Evolutionary conservation across 2,888 invertebrate species (phyloP).

Genomic region (Campoletis raptor): DNA sequence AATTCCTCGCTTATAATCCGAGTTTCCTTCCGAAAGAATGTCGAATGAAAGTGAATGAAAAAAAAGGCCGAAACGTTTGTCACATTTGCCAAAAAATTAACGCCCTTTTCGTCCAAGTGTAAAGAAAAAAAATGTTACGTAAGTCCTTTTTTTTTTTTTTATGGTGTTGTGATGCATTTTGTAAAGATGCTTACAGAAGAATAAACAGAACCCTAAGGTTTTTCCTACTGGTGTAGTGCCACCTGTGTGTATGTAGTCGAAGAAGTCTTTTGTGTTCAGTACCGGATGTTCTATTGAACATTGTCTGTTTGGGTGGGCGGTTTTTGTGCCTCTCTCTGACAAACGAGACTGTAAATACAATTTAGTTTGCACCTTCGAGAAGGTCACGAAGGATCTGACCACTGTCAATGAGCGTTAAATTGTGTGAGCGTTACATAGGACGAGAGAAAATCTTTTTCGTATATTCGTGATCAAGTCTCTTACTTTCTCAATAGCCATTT

Average conservation of each 20-base stretch:
- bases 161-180: not conserved
- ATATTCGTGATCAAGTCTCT: not conserved
- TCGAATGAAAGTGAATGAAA: not conserved
- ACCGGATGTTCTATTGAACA: conserved; percentile 80
- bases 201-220: conserved; percentile 51
- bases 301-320: conserved; percentile 78
- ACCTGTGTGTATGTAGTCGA: conserved; percentile 49
- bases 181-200: conserved; percentile 10
- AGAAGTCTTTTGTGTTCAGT: conserved; percentile 3
- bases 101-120: conserved; percentile 13
- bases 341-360: conserved; percentile 78
- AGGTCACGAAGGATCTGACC: conserved; percentile 66
- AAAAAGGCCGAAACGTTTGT: not conserved
- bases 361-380: conserved; percentile 74
- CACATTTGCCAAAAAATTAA: conserved; percentile 64
- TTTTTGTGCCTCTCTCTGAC: conserved; percentile 72
- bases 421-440: not conserved
- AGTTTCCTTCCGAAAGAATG: not conserved
- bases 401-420: not conserved
- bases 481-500: conserved; percentile 69
- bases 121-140: conserved; percentile 17
- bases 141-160: conserved; percentile 13
- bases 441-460: conserved; percentile 14
- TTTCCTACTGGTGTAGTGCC: conserved; percentile 9
- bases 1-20: not conserved